phyloP scores from a whole-genome alignment of 2,888 invertebrate genomes.

The Andricus quercusramuli region DNA sequence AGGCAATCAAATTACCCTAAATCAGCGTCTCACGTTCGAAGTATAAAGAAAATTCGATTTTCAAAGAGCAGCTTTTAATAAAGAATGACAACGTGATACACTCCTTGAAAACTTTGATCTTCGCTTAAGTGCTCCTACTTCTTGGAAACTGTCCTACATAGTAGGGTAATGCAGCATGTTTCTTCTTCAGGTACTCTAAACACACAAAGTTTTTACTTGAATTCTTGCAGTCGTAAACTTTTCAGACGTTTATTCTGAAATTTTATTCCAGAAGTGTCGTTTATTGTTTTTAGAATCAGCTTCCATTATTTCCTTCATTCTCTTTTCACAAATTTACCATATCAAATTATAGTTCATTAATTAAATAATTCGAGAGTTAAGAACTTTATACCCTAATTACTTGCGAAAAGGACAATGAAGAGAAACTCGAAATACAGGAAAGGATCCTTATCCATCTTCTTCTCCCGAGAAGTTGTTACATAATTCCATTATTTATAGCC shows the following conservation, averaged over 20 bases:
- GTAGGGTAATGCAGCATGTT: conserved; percentile 10
- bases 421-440: conserved; percentile 52
- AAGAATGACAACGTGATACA: conserved; percentile 12
- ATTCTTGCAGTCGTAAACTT: background rate
- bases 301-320: background rate
- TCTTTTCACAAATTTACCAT: background rate
- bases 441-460: conserved; percentile 62
- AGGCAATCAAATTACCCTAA: background rate
- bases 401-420: background rate
- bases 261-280: too few relatives aligned
- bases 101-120: conserved; percentile 22
- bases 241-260: background rate
- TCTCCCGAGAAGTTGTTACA: conserved; percentile 60
- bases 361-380: background rate
- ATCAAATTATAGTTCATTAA: background rate
- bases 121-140: background rate
- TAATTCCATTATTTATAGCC: conserved; percentile 73
- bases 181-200: background rate
- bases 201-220: conserved; percentile 11
- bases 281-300: background rate
- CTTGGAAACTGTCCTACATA: background rate
- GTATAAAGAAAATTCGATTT: background rate
- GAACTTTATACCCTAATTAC: conserved; percentile 1
- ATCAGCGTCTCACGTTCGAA: background rate
- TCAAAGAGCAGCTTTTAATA: conserved; percentile 10